Evolutionary conservation across 2,797 vertebrate genomes (phyloP), one percentile per base, ranked within the genome.

Genomic region (Anguilla megastoma): DNA sequence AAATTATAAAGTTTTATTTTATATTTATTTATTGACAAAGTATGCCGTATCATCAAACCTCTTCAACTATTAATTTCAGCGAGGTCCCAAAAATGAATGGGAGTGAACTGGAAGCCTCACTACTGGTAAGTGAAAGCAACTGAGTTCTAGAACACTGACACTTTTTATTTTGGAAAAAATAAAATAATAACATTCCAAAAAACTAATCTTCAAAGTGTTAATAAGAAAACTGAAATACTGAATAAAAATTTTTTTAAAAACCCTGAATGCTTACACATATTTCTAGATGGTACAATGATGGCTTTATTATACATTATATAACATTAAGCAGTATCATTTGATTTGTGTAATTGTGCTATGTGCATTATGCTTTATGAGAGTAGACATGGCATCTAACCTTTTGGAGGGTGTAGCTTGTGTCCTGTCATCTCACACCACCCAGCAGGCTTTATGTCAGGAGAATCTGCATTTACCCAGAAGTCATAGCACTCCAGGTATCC

Each of bases 401-500:
- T 97, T 30, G 97, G 97, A 50, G 96, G 96, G 60, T 97, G 95
- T 85, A 98, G 94, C 90, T 96, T 97, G 88, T 94, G 97, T 88
- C 90, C 94, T 85, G 95, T 97, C 91, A 91, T 96, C 90, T 95
- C 94, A 92, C 97, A 98, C 97, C 97, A 98, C 86, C 96, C 97
- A 10, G 94, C 90, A 0, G 96, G 95, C 90, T 93, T 95, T 90
- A 98, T 96, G 86, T 97, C 95, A 36, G 96, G 90, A n/a, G 97
- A 97, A 90, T 98, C 96, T 1, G 96, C 95, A 41, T 97, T 98
- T 89, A 96, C 95, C 97, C 97, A 98, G 92, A 98, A 98, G 94
- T 98, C 97, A 52, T 97, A 98, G 94, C 96, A 97, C 89, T 97
- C 97, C 0, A 97, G 96, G 92, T 96, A 98, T 0, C 96, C 95